Evolutionary conservation across 2,113 vertebrate species (phyloP).

Genomic region (Podarcis raffonei): DNA sequence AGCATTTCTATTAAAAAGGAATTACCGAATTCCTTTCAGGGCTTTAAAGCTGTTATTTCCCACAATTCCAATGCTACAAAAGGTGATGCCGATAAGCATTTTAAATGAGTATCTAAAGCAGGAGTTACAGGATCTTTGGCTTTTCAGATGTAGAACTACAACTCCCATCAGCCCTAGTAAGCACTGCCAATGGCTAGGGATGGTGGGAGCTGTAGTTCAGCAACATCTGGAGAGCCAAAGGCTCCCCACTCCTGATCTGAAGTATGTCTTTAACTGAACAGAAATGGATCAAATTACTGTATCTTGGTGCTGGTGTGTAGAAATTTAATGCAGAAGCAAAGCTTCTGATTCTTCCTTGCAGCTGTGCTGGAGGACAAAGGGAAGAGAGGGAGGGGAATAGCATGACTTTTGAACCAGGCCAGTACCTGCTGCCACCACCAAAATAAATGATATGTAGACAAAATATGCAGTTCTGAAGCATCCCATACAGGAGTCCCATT

Average conservation of each 20-base stretch:
- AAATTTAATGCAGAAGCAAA: no score
- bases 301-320: not conserved
- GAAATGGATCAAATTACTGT: not conserved
- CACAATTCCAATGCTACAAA: not conserved
- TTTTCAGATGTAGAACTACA: no score
- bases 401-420: not conserved
- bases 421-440: not conserved
- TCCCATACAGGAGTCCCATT: not conserved
- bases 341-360: no score
- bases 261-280: not conserved
- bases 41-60: not conserved
- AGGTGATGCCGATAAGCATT: not conserved
- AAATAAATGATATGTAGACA: not conserved
- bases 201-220: no score
- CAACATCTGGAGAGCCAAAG: no score
- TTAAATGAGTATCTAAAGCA: accelerated
- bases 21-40: not conserved
- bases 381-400: not conserved
- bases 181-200: no score
- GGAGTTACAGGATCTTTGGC: no score
- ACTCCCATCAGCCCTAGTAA: no score
- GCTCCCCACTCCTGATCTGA: no score
- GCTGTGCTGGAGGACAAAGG: not conserved
- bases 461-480: not conserved
- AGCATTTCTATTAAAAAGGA: not conserved